Evolutionary conservation across 2,113 vertebrate genomes (phyloP).

Genomic region (Leucoraja erinaceus): DNA sequence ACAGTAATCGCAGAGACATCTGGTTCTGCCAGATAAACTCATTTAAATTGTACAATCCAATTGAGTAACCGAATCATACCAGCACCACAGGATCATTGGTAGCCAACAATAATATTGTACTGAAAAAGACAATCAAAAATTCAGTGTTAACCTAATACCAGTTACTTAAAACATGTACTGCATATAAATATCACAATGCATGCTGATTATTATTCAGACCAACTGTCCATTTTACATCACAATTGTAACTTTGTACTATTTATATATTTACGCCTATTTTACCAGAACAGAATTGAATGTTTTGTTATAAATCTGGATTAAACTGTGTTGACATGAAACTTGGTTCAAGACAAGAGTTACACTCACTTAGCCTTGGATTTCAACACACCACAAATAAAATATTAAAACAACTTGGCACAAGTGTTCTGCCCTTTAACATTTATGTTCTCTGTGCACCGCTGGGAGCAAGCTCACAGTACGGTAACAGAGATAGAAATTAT

Average conservation of each 20-base stretch:
- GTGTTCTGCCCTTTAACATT: neutral
- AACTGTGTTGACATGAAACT: neutral
- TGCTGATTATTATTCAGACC: neutral
- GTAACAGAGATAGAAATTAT: neutral
- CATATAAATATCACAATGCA: neutral
- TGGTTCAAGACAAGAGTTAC: neutral
- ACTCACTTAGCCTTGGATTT: conserved; percentile 8
- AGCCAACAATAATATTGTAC: neutral
- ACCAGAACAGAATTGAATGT: neutral
- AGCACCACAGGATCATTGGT: neutral
- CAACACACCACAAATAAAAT: neutral
- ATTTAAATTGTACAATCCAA: neutral
- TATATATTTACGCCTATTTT: neutral
- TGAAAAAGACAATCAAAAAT: neutral
- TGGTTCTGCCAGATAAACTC: neutral
- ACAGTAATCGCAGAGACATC: neutral
- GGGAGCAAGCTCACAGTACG: neutral
- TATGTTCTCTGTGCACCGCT: neutral
- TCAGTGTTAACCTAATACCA: neutral
- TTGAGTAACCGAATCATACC: neutral
- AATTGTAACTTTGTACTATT: neutral
- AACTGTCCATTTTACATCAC: neutral
- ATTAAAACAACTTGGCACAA: neutral
- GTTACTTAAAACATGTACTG: neutral
- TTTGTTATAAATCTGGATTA: conserved; percentile 16